Conservation (phyloP, 2,113 vertebrate species). For the Vulpes vulpes region DNA sequence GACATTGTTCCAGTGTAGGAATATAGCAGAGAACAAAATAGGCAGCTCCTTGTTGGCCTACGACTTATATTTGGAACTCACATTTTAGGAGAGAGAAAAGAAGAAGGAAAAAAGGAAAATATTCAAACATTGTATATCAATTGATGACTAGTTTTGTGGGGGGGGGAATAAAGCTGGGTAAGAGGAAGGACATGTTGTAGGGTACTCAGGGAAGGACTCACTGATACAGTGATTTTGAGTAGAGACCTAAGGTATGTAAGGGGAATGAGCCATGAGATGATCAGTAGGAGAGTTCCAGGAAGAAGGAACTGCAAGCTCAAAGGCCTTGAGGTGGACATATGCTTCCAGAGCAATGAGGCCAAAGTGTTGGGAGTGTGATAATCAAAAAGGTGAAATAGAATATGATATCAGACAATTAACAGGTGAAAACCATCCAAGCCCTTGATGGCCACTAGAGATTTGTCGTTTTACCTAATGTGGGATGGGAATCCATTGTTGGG, state of each 20-base stretch:
- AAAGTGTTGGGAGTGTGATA: neutral
- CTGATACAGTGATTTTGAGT: neutral
- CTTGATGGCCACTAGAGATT: neutral
- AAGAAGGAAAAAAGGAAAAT: neutral
- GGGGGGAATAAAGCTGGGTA: neutral
- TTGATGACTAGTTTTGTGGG: neutral
- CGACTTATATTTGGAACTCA: neutral
- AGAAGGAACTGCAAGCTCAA: neutral
- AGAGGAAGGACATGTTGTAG: neutral
- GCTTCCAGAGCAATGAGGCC: neutral
- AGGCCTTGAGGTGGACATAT: neutral
- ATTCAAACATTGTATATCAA: neutral
- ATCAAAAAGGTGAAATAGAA: neutral
- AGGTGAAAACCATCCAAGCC: neutral
- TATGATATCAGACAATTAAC: neutral
- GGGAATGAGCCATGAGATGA: neutral
- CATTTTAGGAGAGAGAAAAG: neutral
- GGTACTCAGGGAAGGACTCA: neutral
- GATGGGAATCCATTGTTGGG: neutral
- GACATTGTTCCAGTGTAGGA: neutral
- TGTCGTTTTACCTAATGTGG: neutral
- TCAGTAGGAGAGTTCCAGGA: neutral
- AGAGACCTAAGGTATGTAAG: neutral
- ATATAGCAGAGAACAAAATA: neutral
- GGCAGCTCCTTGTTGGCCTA: neutral